These are phyloP conservation scores for Plebejus anna DNA, from an alignment of 2,888 invertebrate species.

Conservation along the genomic window DNA sequence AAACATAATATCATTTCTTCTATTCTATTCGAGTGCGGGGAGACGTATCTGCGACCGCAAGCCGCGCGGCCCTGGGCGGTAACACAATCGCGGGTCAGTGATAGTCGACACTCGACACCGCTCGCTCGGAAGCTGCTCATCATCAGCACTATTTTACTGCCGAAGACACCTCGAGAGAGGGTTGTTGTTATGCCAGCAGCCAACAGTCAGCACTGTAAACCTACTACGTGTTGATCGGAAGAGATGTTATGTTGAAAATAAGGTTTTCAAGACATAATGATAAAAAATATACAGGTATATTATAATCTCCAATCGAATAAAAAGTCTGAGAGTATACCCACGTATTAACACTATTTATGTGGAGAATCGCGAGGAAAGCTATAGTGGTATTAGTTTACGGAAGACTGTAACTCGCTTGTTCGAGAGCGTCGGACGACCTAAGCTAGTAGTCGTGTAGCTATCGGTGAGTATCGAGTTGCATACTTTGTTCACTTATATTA, in stretches of 20 bases:
- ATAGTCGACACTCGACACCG: background rate
- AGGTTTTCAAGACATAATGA: background rate
- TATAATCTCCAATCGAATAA: background rate
- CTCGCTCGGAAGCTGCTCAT: background rate
- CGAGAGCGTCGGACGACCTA: background rate
- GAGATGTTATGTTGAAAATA: too few species aligned
- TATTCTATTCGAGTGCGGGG: background rate
- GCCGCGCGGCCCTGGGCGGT: background rate
- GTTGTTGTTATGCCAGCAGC: too few species aligned
- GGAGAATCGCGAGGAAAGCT: background rate
- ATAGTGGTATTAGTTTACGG: background rate
- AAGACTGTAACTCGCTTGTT: background rate
- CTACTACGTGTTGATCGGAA: too few species aligned
- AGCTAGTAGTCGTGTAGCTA: background rate
- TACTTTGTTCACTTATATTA: background rate
- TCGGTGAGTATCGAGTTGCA: background rate
- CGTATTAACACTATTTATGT: background rate
- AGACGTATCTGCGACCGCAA: background rate
- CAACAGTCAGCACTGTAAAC: too few species aligned
- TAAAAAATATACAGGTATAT: background rate
- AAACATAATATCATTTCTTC: too few species aligned
- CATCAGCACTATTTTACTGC: background rate
- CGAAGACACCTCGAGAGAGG: too few species aligned
- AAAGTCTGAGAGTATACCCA: background rate
- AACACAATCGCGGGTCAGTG: too few species aligned